Conservation (phyloP, 2,797 vertebrate genomes). For the Sebastes taczanowskii region DNA sequence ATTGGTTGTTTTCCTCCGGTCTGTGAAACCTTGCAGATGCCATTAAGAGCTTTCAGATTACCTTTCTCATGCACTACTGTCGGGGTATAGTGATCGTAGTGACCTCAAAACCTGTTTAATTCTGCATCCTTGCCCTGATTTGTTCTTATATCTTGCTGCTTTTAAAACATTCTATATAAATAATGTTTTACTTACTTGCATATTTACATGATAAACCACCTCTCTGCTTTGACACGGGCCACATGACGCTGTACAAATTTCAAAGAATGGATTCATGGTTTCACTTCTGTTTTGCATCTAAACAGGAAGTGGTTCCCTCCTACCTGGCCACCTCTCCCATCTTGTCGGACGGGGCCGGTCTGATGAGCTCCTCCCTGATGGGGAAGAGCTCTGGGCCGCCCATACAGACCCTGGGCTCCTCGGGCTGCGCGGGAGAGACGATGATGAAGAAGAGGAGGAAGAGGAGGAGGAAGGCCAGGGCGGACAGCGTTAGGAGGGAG, state of each 20-base stretch:
- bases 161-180: background rate
- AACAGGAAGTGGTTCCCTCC: conserved; percentile 89
- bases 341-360: conserved; percentile 80
- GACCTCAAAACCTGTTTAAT: background rate
- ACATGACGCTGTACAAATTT: too few species aligned
- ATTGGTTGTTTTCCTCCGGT: too few species aligned
- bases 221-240: too few species aligned
- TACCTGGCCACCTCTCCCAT: conserved; percentile 96
- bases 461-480: conserved; percentile 89
- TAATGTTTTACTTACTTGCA: background rate
- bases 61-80: too few species aligned
- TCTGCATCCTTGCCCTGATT: background rate
- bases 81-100: too few species aligned
- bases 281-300: background rate
- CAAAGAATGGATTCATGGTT: background rate
- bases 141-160: background rate
- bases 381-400: conserved; percentile 72
- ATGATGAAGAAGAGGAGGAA: conserved; percentile 91
- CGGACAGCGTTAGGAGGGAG: conserved; percentile 90
- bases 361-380: conserved; percentile 85
- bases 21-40: too few species aligned
- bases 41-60: too few species aligned
- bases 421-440: conserved; percentile 60
- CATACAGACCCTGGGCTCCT: conserved; percentile 59
- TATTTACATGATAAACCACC: too few species aligned